phyloP scores from a whole-genome alignment of 2,113 vertebrate genomes.

The Aix galericulata region DNA sequence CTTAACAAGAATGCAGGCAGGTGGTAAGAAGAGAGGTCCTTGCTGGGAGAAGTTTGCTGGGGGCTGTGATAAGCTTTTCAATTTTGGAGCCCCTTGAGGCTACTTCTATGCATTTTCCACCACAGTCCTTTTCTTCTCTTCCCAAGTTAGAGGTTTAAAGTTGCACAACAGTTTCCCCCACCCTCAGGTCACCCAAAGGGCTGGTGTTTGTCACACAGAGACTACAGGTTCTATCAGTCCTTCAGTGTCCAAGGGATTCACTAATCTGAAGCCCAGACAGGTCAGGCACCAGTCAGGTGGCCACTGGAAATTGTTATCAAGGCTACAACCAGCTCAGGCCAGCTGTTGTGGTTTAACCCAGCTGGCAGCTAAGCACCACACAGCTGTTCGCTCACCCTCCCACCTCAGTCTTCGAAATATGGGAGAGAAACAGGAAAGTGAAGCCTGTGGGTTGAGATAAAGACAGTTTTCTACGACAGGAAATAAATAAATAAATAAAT shows the following conservation, averaged over 20 bases:
- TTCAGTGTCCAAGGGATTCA: rapidly evolving
- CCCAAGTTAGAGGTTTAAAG: not conserved
- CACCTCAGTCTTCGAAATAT: no score
- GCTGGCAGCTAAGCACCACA: no score
- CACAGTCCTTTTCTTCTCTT: not conserved
- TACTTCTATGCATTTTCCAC: not conserved
- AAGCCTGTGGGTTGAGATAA: no score
- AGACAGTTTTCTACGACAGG: no score
- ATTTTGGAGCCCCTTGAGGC: rapidly evolving
- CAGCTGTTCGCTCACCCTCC: no score
- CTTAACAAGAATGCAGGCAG: not conserved
- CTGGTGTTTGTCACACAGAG: not conserved
- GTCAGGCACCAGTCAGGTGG: not conserved
- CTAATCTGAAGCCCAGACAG: not conserved
- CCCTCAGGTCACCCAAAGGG: not conserved
- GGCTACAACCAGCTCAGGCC: not conserved
- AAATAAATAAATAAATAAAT: no score
- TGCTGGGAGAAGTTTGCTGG: not conserved
- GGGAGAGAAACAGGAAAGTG: no score
- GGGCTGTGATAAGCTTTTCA: not conserved
- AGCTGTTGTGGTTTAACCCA: no score
- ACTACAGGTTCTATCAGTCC: not conserved
- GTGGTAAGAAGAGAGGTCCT: not conserved
- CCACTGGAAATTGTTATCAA: not conserved
- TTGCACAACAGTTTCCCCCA: not conserved